Base-by-base conservation (phyloP, 2,888 invertebrate genomes). In the Poecilus cupreus region DNA sequence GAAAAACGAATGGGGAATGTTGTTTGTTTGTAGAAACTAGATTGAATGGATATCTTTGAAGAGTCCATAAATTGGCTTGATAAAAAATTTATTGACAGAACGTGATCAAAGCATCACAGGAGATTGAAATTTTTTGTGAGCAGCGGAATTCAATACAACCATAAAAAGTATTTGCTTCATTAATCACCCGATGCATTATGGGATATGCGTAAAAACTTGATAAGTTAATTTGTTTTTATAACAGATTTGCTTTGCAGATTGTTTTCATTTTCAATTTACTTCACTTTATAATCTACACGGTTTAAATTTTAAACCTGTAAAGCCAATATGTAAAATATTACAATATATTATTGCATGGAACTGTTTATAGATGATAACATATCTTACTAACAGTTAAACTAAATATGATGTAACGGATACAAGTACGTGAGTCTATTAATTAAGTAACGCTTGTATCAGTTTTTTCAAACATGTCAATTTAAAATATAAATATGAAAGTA, bases 141-240 rank as follows among this genome's bases (percentile, higher is more conserved):
- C 22, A 57, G 4, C 5, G 24, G 54, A 60, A 60, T 60, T 60
- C 60, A 60, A 60, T 60, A 20, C 51, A 18, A 60, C 60, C 60
- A n/a, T 60, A 26, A 26, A 60, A 60, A 60, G 60, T 60, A 60
- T 60, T 60, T 60, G 60, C 60, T 60, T 60, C 60, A 26, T 60
- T 60, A 60, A 60, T 60, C 60, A 60, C n/a, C 11, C 24, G 60
- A 60, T 13, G 26, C 60, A 24, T 60, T 60, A 60, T 60, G 26
- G 60, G 60, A 20, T 60, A 54, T 54, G 22, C 11, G 60, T 20
- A 60, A 60, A 60, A 60, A 60, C 60, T 60, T 60, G 60, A 60
- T 60, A 60, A 60, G 60, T 60, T 60, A 60, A 60, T 60, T 60
- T 60, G 22, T 60, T 60, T 57, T 60, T 60, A 13, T 60, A 60